Percentiles rank a stretch among this genome's conserved stretches.
Conservation (phyloP, 1,140 invertebrate genomes). For the Drosophila littoralis region DNA sequence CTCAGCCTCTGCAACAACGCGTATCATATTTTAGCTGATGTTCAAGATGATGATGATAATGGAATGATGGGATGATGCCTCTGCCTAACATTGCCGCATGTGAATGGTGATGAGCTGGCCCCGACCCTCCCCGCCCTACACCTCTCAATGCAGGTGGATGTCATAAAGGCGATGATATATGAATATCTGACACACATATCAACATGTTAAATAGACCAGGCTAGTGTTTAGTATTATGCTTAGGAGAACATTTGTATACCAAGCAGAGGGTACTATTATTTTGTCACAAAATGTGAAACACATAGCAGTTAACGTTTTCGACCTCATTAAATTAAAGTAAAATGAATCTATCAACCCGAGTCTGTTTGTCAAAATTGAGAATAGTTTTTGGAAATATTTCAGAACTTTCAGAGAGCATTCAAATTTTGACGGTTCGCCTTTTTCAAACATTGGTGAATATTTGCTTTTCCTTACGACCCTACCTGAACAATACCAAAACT, state of each 20-base stretch:
- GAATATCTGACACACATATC: slow-evolving; percentile 66
- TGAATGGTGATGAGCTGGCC: slow-evolving; percentile 23
- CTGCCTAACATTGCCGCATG: slow-evolving; percentile 22
- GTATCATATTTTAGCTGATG: slow-evolving; percentile 77
- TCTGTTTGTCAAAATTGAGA: no score
- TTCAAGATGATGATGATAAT: slow-evolving; percentile 47
- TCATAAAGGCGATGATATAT: slow-evolving; percentile 75
- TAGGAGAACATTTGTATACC: neutral
- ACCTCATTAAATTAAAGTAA: no score
- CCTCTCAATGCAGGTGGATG: slow-evolving; percentile 39
- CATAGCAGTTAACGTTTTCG: neutral
- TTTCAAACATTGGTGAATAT: no score
- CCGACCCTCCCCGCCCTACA: neutral
- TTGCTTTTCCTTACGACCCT: no score
- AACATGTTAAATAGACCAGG: slow-evolving; percentile 70
- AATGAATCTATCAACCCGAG: no score
- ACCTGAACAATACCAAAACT: no score
- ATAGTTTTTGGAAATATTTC: no score
- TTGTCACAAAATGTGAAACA: neutral
- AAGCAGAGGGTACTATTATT: neutral
- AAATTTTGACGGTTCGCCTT: no score
- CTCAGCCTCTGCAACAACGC: slow-evolving; percentile 59
- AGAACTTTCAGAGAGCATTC: no score
- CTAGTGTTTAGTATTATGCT: slow-evolving; percentile 12
- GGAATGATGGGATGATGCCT: slow-evolving; percentile 42